phyloP scores from a whole-genome alignment of 2,797 vertebrate species.

The Clamator glandarius region DNA sequence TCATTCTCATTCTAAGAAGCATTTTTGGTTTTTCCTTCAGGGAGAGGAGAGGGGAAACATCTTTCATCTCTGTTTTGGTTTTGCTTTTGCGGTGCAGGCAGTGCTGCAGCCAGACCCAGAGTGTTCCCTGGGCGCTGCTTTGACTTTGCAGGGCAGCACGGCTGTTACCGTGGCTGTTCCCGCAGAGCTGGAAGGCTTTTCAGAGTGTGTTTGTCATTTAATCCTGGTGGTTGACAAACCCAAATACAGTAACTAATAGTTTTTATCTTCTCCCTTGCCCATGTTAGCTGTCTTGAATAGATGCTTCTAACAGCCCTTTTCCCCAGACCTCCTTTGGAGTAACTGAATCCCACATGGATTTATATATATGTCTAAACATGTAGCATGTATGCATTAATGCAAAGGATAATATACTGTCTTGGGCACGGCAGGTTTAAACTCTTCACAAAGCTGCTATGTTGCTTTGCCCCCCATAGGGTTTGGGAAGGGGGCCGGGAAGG shows the following conservation, averaged over 20 bases:
- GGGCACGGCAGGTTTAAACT: background rate
- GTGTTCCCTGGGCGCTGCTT: conserved; percentile 9
- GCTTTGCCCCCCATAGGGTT: background rate
- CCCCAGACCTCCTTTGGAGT: background rate
- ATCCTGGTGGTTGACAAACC: background rate
- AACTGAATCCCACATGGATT: background rate
- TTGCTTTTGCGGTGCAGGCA: background rate
- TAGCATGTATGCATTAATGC: rapidly evolving
- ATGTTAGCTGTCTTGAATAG: background rate
- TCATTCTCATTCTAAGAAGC: background rate
- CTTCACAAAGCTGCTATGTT: background rate
- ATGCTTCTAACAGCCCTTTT: background rate
- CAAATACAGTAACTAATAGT: background rate
- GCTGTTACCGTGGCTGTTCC: background rate
- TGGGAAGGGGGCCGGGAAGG: background rate
- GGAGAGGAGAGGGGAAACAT: conserved; percentile 3
- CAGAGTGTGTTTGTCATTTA: background rate
- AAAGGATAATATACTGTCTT: background rate
- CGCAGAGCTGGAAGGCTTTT: background rate
- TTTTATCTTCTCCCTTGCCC: background rate
- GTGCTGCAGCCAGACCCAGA: background rate
- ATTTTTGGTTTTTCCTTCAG: background rate
- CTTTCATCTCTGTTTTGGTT: conserved; percentile 53
- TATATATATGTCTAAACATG: background rate
- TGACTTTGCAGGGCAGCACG: background rate